Conservation (phyloP, 2,797 vertebrate genomes). For the Epinephelus awoara region DNA sequence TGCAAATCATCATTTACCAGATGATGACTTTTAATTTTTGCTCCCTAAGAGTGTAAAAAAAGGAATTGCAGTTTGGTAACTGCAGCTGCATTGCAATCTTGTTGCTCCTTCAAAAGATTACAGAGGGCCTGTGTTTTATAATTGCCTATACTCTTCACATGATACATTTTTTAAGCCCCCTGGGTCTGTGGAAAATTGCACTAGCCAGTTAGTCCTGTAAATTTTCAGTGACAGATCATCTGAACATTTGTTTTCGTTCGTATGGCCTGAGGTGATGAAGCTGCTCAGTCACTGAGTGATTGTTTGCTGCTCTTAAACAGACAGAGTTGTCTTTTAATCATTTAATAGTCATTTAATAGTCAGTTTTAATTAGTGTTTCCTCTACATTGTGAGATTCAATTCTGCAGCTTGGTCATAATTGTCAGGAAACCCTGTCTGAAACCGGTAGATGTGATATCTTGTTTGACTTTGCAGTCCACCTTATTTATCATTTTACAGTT, state of each 20-base stretch:
- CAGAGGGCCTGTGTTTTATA: not conserved
- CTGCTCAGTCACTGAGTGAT: not conserved
- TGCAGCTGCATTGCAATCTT: not conserved
- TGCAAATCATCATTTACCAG: not conserved
- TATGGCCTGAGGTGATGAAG: not conserved
- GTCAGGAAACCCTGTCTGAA: not conserved
- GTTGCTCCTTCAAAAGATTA: not conserved
- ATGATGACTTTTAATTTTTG: not conserved
- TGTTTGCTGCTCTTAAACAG: not conserved
- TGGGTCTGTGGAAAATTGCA: not conserved
- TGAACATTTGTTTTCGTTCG: not conserved
- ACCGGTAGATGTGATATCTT: not conserved
- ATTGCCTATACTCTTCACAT: constrained; percentile 5
- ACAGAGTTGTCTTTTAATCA: not conserved
- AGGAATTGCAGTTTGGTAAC: not conserved
- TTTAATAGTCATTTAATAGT: too few relatives aligned
- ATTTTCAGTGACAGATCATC: not conserved
- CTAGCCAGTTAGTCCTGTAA: not conserved
- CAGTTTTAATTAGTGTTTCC: not conserved
- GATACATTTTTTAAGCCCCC: not conserved
- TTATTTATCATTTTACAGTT: not conserved
- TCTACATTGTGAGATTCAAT: not conserved
- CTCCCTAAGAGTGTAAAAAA: not conserved
- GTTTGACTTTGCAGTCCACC: not conserved
- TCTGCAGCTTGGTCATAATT: not conserved